These are phyloP conservation scores for Sciurus vulgaris DNA, from an alignment of 2,797 vertebrate genomes.

Conservation along the genomic window DNA sequence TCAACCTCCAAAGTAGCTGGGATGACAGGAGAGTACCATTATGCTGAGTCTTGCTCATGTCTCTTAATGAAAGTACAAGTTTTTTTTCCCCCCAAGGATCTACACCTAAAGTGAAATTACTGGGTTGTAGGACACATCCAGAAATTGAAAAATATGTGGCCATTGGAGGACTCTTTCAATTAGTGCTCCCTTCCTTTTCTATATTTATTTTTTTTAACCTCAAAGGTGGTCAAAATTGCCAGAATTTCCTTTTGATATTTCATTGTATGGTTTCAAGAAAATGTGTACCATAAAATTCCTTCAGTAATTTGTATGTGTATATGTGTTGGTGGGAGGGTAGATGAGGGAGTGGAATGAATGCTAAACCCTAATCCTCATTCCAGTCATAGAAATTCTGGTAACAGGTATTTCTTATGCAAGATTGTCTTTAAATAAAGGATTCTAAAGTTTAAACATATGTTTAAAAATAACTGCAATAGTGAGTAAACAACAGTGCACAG, in stretches of 20 bases:
- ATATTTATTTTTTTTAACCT: neutral
- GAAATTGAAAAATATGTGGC: neutral
- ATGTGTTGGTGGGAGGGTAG: neutral
- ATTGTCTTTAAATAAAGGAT: neutral
- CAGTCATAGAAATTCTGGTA: neutral
- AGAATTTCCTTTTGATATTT: neutral
- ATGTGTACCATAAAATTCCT: neutral
- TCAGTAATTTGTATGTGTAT: neutral
- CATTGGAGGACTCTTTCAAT: neutral
- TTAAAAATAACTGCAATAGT: neutral
- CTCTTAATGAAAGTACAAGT: neutral
- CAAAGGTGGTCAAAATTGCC: neutral
- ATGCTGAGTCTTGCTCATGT: neutral
- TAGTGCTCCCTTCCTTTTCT: neutral
- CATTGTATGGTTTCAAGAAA: neutral
- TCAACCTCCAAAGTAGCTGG: no score
- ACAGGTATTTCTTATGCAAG: neutral
- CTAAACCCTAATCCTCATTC: neutral
- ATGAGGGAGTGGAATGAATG: neutral
- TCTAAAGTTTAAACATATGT: constrained; percentile 2
- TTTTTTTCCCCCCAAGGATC: neutral
- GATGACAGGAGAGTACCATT: no score
- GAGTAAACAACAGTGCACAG: neutral
- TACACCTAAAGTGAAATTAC: neutral
- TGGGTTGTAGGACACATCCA: neutral